Evolutionary conservation across 1,140 invertebrate genomes (phyloP), one percentile per base, ranked within the genome.

Genomic region (Bilobella aurantiaca): DNA sequence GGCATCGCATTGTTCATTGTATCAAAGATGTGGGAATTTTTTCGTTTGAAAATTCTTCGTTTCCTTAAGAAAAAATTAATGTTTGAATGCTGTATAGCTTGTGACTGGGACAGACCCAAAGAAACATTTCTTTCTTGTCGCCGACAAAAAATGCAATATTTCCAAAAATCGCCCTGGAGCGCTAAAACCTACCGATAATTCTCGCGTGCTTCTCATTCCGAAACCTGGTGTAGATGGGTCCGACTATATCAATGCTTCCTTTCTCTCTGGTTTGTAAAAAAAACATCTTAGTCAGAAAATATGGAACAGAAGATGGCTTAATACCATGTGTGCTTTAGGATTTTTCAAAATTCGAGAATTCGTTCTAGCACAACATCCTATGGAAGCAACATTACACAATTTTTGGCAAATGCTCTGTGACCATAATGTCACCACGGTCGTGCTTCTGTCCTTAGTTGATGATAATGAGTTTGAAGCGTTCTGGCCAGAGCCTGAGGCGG

Each of bases 361-460:
- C 74, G 89, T 93, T 58, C 85, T 96, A 65, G 94, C 91, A 8
- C 93, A 96, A 76, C 92, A 95, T 82, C 93, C 93, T 2, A 75
- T 91, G 71, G 79, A 84, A 61, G 79, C 80, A 64, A 89, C 86
- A 28, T 83, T 88, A 42, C 84, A 87, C 73, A 92, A 96, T 75
- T 93, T 96, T 78, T 97, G 91, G 93, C 87, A 94, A 76, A 93
- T 96, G 89, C 85, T 96, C 68, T 96, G 93, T 92, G 93, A 96
- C 79, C 90, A 95, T 75, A 94, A 93, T 76, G 88, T 87, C 47
- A 89, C 93, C 79, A 89, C 91, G 1, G 86, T 96, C 70, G 89
- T 96, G 18, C 37, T 69, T 32, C 58, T 71, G n/a, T 61, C 64
- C 14, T 58, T 58, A 30, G 66, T 70, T 60, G 69, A 72, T 32